These are phyloP conservation scores for Perca flavescens DNA, from an alignment of 2,113 vertebrate genomes.

Conservation along the genomic window DNA sequence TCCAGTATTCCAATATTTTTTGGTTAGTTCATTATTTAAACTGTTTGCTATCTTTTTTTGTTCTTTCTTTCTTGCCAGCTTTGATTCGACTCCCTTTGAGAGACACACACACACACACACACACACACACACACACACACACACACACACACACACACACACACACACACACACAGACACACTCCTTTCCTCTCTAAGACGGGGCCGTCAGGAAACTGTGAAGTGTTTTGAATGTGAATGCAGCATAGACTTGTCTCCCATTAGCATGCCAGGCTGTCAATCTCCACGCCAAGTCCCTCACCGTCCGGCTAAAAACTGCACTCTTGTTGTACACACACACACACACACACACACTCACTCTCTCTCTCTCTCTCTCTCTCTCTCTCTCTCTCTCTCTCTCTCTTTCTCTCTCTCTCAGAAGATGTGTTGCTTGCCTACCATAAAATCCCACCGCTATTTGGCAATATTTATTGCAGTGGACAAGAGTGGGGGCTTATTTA, in stretches of 20 bases:
- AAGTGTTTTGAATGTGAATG: conserved; percentile 64
- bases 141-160: background rate
- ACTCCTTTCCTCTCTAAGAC: conserved; percentile 9
- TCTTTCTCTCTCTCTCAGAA: background rate
- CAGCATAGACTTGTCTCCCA: conserved; percentile 34
- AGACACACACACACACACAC: background rate
- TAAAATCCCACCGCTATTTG: conserved; percentile 29
- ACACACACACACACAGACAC: conserved; percentile 5
- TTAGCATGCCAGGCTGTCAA: conserved; percentile 61
- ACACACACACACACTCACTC: conserved; percentile 14
- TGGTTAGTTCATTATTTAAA: background rate
- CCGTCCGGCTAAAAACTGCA: conserved; percentile 39
- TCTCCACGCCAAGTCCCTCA: conserved; percentile 5
- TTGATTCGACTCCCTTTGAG: background rate
- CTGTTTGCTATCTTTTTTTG: background rate
- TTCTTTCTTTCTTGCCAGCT: background rate
- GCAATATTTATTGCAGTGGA: conserved; percentile 49
- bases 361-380: background rate
- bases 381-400: too few species aligned
- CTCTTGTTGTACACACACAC: conserved; percentile 16
- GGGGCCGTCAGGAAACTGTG: conserved; percentile 30
- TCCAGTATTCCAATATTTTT: background rate
- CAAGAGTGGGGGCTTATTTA: conserved; percentile 40
- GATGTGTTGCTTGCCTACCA: conserved; percentile 12
- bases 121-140: conserved; percentile 3